phyloP scores from a whole-genome alignment of 2,888 invertebrate species.

The Eilema caniola region DNA sequence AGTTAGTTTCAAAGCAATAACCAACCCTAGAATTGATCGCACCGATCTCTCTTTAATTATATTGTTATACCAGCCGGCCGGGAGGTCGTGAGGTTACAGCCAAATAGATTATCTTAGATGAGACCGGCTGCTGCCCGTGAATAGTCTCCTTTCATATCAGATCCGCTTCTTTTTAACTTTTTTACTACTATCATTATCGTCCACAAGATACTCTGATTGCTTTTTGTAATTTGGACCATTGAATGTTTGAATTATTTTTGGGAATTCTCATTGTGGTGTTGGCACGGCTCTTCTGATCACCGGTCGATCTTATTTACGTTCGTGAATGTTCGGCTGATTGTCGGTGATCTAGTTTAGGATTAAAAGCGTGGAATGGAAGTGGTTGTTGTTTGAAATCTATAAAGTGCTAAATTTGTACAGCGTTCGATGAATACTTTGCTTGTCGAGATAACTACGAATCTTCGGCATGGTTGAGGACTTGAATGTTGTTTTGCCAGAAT shows the following conservation, averaged over 20 bases:
- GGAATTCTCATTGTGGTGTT: slow-evolving; percentile 72
- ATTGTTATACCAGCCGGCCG: slow-evolving; percentile 79
- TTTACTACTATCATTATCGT: slow-evolving; percentile 72
- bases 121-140: slow-evolving; percentile 56
- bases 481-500: background rate
- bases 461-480: background rate
- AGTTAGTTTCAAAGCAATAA: slow-evolving; percentile 46
- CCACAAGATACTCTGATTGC: slow-evolving; percentile 77
- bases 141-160: slow-evolving; percentile 75
- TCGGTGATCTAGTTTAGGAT: slow-evolving; percentile 43
- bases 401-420: background rate
- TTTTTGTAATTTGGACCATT: slow-evolving; percentile 78
- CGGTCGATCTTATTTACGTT: slow-evolving; percentile 55
- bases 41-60: slow-evolving; percentile 85
- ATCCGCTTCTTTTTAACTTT: slow-evolving; percentile 68
- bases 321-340: slow-evolving; percentile 53
- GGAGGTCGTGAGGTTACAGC: slow-evolving; percentile 85
- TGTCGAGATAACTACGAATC: background rate
- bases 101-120: slow-evolving; percentile 83
- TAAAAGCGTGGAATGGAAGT: slow-evolving; percentile 15
- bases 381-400: slow-evolving; percentile 13
- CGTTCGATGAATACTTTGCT: background rate
- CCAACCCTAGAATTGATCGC: slow-evolving; percentile 54
- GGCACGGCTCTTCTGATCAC: slow-evolving; percentile 60
- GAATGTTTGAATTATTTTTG: slow-evolving; percentile 75